Evolutionary conservation across 2,888 invertebrate species (phyloP), one percentile per base, ranked within the genome.

Genomic region (Chaetogeoica ovagalla): DNA sequence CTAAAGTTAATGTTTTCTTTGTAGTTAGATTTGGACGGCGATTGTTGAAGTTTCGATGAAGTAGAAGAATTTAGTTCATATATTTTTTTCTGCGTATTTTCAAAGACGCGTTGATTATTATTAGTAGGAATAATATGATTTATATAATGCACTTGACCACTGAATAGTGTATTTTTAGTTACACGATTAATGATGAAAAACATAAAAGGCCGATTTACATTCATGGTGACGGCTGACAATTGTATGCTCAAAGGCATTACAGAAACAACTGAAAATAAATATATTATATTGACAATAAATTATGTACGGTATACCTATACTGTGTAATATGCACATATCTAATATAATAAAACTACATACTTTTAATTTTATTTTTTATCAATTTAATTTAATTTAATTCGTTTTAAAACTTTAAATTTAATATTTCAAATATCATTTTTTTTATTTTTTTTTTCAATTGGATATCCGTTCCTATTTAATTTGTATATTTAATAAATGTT

Each of bases 201-300:
- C 39, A 15, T 17, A 77, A 77, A 77, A 55, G 77, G 77, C 39
- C 69, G 59, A 62, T 77, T 70, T 30, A 77, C n/a, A 77, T 55
- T 63, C 7, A 77, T 21, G 13, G 39, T 19, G 37, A 77, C 62
- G 2, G 70, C n/a, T 37, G 77, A 13, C 21, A 37, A 37, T 39
- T 52, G 37, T 39, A 70, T 62, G 52, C 77, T 77, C 55, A 77
- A 23, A 39, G 77, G 48, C 60, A 77, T 52, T 21, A 70, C 77
- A 55, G 60, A 52, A 37, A 59, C 37, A 5, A 70, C 77, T 77
- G 69, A 2, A 75, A 75, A 66, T 37, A 73, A 52, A 73, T 62
- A 19, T 11, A 62, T 48, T 2, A 60, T 2, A 60, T 72, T 23
- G 39, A 48, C 17, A 21, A 17, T 65, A 55, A 48, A 13, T 48